These are phyloP conservation scores for Apodemia zela DNA, from an alignment of 2,888 invertebrate genomes.

Conservation along the genomic window DNA sequence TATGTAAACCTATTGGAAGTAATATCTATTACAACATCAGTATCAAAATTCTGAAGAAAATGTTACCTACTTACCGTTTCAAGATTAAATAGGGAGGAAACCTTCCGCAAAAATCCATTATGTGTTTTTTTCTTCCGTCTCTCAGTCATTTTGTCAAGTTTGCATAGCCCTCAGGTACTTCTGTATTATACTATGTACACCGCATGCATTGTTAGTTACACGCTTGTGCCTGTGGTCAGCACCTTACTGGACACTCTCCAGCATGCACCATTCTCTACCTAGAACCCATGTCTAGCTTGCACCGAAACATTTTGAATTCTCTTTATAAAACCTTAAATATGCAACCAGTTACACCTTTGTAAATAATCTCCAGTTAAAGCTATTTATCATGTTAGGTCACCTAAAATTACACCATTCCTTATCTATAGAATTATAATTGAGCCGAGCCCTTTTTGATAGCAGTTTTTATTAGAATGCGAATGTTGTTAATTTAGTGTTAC, in stretches of 20 bases:
- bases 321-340: conserved; percentile 51
- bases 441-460: conserved; percentile 75
- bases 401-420: conserved; percentile 63
- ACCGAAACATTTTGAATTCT: conserved; percentile 65
- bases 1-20: neutral
- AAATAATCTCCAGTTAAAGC: conserved; percentile 58
- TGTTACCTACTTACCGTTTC: conserved; percentile 85
- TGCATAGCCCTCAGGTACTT: conserved; percentile 67
- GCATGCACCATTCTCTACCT: conserved; percentile 79
- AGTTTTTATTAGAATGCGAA: conserved; percentile 66
- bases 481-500: conserved; percentile 71
- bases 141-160: conserved; percentile 76
- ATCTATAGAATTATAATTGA: conserved; percentile 65
- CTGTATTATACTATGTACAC: conserved; percentile 77
- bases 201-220: conserved; percentile 80
- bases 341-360: conserved; percentile 51
- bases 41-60: neutral
- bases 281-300: conserved; percentile 78
- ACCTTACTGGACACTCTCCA: conserved; percentile 63
- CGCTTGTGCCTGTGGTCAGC: conserved; percentile 73
- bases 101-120: conserved; percentile 91
- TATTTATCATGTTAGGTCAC: conserved; percentile 67
- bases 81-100: conserved; percentile 92
- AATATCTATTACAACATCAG: neutral
- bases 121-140: conserved; percentile 79